Evolutionary conservation across 2,113 vertebrate species (phyloP).

Genomic region (Danionella cerebrum): DNA sequence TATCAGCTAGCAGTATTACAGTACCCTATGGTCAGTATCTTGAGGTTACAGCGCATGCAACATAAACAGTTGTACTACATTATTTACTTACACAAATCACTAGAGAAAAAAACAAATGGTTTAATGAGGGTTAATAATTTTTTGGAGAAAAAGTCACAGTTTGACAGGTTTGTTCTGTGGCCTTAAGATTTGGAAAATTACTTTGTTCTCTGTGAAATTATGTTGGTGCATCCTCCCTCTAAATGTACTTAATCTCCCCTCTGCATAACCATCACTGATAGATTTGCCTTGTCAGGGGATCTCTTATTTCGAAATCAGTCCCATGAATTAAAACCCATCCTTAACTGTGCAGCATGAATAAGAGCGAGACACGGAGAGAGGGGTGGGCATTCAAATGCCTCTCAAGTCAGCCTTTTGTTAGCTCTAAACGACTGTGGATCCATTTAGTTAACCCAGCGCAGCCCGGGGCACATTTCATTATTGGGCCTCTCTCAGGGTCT

Average conservation of each 20-base stretch:
- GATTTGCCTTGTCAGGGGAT: not conserved
- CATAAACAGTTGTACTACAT: too few relatives aligned
- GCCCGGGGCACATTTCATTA: slow-evolving; percentile 58
- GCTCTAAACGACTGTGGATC: slow-evolving; percentile 50
- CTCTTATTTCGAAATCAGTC: slow-evolving; percentile 1
- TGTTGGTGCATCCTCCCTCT: not conserved
- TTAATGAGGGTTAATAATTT: too few relatives aligned
- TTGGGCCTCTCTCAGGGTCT: slow-evolving; percentile 54
- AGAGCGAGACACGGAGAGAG: slow-evolving; percentile 21
- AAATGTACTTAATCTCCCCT: slow-evolving; percentile 1
- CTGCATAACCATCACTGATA: not conserved
- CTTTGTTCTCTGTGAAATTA: not conserved
- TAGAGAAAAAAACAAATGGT: too few relatives aligned
- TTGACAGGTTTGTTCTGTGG: too few relatives aligned
- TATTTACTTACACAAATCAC: too few relatives aligned
- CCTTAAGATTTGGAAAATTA: too few relatives aligned
- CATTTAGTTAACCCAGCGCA: slow-evolving; percentile 62
- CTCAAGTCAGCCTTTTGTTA: slow-evolving; percentile 45
- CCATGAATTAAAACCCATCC: slow-evolving; percentile 9
- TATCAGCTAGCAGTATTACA: too few relatives aligned
- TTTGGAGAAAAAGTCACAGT: too few relatives aligned
- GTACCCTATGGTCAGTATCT: too few relatives aligned
- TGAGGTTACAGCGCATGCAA: too few relatives aligned
- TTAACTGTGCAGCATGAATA: slow-evolving; percentile 17
- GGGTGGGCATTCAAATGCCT: slow-evolving; percentile 40